Evolutionary conservation across 2,113 vertebrate species (phyloP), one percentile per base, ranked within the genome.

Genomic region (Anas platyrhynchos): DNA sequence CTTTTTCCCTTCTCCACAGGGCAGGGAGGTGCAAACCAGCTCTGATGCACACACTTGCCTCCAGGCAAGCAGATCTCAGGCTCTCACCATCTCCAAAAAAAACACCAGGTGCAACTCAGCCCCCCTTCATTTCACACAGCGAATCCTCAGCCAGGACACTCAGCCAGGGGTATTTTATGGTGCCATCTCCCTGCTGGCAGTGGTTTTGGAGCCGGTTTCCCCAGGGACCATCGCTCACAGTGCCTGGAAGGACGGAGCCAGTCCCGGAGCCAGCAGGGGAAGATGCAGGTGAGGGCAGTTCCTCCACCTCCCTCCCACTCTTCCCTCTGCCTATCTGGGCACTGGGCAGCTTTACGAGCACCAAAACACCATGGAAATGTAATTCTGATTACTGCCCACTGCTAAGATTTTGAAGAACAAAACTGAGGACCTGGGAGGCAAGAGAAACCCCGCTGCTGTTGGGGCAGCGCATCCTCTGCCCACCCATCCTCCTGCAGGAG

Each of bases 111-210:
- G 43, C 72, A 74, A 16, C 29, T 34, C 83, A 46, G 63, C 46
- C 79, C 59, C 55, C 16, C 16, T 29, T 41, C 25, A 76, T 73
- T 73, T 41, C 38, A 27, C 1, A 3, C 34, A 86, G 62, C 0
- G 0, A 58, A 44, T 32, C 69, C 93, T 27, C 68, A 80, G 91
- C 88, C 93, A 96, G 91, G 79, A 96, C 95, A 91, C 44, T 88
- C 76, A 68, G 85, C 81, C 56, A 59, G 23, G 22, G 81, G 62
- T 34, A 14, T 50, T 89, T 92, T 61, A 93, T 21, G 94, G 80
- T 25, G 88, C 89, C 63, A 81, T 71, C 85, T 34, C 69, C 34
- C 16, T 93, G 79, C 73, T 17, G 41, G 16, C 29, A 6, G 18
- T 16, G 65, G 65, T 59, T 90, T 91, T 48, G 76, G 46, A 74